Conservation (phyloP, 1,140 invertebrate species). For the Temnothorax curvispinosus region DNA sequence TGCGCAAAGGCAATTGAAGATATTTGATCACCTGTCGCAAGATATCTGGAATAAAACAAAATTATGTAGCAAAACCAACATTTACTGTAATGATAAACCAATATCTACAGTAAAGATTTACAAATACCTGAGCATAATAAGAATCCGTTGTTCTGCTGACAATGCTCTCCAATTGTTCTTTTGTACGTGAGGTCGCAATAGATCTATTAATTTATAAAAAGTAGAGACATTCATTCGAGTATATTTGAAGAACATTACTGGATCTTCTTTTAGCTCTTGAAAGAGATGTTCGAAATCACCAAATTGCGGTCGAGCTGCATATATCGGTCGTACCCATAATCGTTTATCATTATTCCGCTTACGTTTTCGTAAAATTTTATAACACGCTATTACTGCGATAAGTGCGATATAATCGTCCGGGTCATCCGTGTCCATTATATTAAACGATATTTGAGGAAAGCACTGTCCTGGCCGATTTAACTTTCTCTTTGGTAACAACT, state of each 20-base stretch:
- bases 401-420: no score
- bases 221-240: not conserved
- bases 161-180: constrained; percentile 2
- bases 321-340: no score
- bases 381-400: no score
- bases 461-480: no score
- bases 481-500: no score
- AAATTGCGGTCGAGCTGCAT: no score
- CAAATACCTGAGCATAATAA: not conserved
- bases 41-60: constrained; percentile 17
- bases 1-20: not conserved
- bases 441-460: no score
- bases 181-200: not conserved
- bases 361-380: no score
- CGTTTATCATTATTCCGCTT: no score
- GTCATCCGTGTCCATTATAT: no score
- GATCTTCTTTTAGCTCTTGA: not conserved
- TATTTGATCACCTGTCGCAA: not conserved
- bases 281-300: not conserved
- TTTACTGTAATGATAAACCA: no score
- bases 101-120: no score
- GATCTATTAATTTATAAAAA: not conserved
- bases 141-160: not conserved
- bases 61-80: not conserved
- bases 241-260: not conserved